These are phyloP conservation scores for Muraenolepis orangiensis DNA, from an alignment of 2,797 vertebrate genomes.

Conservation along the genomic window DNA sequence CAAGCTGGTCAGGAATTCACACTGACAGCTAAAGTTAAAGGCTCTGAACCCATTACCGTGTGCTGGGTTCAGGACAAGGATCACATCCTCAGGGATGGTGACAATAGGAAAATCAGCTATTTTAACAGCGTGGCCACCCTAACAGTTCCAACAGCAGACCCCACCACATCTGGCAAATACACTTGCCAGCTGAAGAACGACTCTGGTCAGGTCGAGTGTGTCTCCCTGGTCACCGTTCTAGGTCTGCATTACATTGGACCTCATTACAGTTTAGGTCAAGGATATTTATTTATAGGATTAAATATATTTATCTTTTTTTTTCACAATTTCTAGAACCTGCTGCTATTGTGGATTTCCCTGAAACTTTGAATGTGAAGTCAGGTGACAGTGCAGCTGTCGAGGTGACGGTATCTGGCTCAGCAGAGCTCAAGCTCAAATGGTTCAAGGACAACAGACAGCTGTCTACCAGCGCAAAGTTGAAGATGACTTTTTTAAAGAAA, in stretches of 20 bases:
- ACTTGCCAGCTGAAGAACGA: conserved; percentile 85
- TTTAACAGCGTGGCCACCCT: conserved; percentile 78
- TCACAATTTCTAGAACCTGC: conserved; percentile 83
- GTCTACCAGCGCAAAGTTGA: conserved; percentile 78
- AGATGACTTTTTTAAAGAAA: conserved; percentile 81
- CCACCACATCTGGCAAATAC: conserved; percentile 79
- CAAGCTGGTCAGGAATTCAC: conserved; percentile 73
- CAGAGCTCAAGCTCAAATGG: conserved; percentile 87
- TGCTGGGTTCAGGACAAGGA: conserved; percentile 89
- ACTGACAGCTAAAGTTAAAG: conserved; percentile 79
- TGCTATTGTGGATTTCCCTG: conserved; percentile 81
- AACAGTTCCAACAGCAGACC: conserved; percentile 75
- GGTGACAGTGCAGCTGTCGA: conserved; percentile 84
- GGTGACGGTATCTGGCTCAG: conserved; percentile 82
- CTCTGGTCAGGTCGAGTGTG: conserved; percentile 81
- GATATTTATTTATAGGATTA: background rate
- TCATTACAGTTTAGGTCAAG: background rate
- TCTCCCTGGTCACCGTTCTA: conserved; percentile 84
- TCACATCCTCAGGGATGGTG: conserved; percentile 81
- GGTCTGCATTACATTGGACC: conserved; percentile 73
- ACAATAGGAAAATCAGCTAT: conserved; percentile 82
- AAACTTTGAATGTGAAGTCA: conserved; percentile 83
- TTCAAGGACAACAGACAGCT: conserved; percentile 82
- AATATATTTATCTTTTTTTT: conserved; percentile 39
- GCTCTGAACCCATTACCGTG: conserved; percentile 83